Percentiles rank a stretch among this genome's conserved stretches.
These are phyloP conservation scores for Danio rerio DNA, from an alignment of 2,113 vertebrate species.

Conservation along the genomic window DNA sequence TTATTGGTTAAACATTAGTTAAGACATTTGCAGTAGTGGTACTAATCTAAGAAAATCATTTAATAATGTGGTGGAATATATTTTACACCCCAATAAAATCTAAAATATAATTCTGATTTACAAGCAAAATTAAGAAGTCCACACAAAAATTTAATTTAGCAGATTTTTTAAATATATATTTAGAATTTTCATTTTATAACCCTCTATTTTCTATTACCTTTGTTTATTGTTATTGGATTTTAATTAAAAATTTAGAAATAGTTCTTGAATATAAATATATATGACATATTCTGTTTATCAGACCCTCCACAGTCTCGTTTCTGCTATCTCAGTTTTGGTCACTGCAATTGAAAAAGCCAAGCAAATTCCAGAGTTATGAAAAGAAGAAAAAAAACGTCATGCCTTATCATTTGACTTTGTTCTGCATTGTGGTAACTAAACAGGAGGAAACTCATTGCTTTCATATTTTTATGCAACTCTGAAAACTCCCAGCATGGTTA, in stretches of 20 bases:
- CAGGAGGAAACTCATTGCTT: conserved; percentile 3
- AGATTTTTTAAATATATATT: too few relatives aligned
- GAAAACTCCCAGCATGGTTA: background rate
- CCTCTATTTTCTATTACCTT: too few relatives aligned
- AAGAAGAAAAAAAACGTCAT: background rate
- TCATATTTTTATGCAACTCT: conserved; percentile 5
- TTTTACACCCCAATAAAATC: too few relatives aligned
- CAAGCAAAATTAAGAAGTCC: too few relatives aligned
- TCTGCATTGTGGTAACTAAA: conserved; percentile 8
- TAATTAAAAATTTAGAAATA: background rate
- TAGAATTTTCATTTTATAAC: too few relatives aligned
- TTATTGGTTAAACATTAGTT: too few relatives aligned
- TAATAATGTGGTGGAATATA: too few relatives aligned
- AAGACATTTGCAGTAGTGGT: too few relatives aligned
- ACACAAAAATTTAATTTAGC: too few relatives aligned
- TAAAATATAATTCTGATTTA: too few relatives aligned
- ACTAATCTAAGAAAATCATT: too few relatives aligned
- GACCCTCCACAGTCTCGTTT: background rate
- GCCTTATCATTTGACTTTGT: background rate
- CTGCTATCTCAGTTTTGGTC: conserved; percentile 14
- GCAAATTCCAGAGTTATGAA: background rate
- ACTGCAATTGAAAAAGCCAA: background rate
- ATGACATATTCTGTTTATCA: background rate
- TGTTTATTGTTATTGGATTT: background rate
- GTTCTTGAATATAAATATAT: too few relatives aligned